Evolutionary conservation across 2,888 invertebrate species (phyloP), one percentile per base, ranked within the genome.

Genomic region (Unio pictorum): DNA sequence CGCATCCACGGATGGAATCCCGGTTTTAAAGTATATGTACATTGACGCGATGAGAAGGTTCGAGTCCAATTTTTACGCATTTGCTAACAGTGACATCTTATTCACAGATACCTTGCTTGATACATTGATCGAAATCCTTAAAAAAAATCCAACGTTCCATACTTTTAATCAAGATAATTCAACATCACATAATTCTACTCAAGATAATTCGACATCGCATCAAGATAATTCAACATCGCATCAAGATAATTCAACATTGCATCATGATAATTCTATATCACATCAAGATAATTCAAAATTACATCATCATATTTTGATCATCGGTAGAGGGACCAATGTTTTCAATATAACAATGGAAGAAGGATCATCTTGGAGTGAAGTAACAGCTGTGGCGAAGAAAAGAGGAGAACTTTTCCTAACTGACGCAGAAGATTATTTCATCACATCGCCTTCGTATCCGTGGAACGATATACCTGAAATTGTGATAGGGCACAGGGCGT

Each of bases 11-110:
- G 76, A 73, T 55, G 81, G 81, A 3, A 75, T 81, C 60, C 87
- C 87, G 1, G 75, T 87, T 20, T 62, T 87, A 30, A 83, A 84
- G 66, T 74, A 82, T 60, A 86, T 87, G 87, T 87, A 81, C 61
- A 64, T 73, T 34, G 81, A 85, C 56, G 82, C 77, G 11, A 81
- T 80, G 74, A 64, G 69, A 8, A 72, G 70, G 4, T 81, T 78
- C 66, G 80, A 80, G 54, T 78, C 83, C 15, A 69, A 73, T 15
- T 84, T 83, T 71, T 86, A 85, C 68, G 84, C 80, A 17, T 86
- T 78, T 63, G 74, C 80, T 20, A 87, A 87, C 66, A 84, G 84
- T 17, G 87, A 87, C 73, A 83, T 86, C 23, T 69, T 87, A 18
- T 86, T 82, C 66, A 84, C 82, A 34, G 74, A 79, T 26, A 71